Evolutionary conservation across 2,888 invertebrate genomes (phyloP).

Genomic region (Belgica antarctica): DNA sequence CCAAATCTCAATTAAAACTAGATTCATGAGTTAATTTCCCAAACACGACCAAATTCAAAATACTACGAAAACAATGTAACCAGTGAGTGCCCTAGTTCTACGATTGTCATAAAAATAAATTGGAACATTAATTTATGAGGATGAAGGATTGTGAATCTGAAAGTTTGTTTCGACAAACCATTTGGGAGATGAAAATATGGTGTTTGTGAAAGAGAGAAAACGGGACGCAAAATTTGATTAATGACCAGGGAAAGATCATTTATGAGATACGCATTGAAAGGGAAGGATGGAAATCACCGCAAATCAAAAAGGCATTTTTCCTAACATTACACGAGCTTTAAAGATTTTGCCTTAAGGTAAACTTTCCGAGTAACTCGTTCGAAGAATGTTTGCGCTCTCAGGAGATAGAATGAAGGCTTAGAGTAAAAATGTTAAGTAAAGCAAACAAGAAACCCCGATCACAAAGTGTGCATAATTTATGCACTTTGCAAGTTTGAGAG

Average conservation of each 20-base stretch:
- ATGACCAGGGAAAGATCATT: neutral
- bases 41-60: neutral
- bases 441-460: neutral
- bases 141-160: neutral
- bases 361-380: too few relatives aligned
- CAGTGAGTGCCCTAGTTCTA: constrained; percentile 1
- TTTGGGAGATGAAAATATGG: neutral
- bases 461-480: neutral
- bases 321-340: neutral
- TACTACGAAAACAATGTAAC: neutral
- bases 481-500: too few relatives aligned
- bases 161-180: neutral
- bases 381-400: too few relatives aligned
- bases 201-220: neutral
- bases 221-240: constrained; percentile 1
- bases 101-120: constrained; percentile 22
- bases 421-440: neutral
- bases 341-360: neutral
- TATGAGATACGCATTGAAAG: neutral
- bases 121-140: constrained; percentile 15
- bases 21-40: constrained; percentile 14
- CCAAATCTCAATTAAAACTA: neutral
- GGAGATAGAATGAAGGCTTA: too few relatives aligned
- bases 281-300: neutral
- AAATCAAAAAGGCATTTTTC: neutral